Percentiles rank a stretch among this genome's conserved stretches.
Conservation (phyloP, 2,888 invertebrate species). For the Gryllus longicercus region DNA sequence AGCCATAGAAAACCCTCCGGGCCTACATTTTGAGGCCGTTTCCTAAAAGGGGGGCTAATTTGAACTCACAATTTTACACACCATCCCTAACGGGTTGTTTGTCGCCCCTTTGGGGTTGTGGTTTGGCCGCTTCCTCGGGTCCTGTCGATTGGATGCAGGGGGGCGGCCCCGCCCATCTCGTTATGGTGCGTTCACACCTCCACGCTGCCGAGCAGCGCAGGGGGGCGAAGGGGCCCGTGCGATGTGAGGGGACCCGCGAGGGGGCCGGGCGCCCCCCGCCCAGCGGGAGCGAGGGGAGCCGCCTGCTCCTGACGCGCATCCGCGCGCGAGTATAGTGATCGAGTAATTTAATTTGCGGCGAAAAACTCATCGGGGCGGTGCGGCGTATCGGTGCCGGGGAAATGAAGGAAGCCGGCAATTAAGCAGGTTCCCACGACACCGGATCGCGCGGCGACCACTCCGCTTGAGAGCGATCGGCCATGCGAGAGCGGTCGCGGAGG, state of each 20-base stretch:
- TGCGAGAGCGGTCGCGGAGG: too few relatives aligned
- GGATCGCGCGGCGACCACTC: not conserved
- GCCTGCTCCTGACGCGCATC: too few relatives aligned
- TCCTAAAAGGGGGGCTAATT: not conserved
- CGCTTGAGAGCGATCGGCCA: too few relatives aligned
- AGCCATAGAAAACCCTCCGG: too few relatives aligned
- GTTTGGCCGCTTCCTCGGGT: too few relatives aligned
- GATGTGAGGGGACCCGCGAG: not conserved
- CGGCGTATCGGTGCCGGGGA: not conserved
- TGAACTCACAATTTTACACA: not conserved
- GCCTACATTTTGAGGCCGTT: not conserved
- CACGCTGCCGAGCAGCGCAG: not conserved
- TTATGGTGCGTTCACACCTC: not conserved
- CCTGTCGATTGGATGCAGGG: not conserved
- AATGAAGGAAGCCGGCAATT: not conserved
- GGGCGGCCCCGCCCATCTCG: not conserved
- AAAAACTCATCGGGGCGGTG: not conserved
- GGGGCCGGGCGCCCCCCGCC: not conserved
- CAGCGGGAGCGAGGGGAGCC: too few relatives aligned
- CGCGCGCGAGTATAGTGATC: constrained; percentile 3
- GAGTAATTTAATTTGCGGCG: not conserved
- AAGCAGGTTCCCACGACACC: not conserved
- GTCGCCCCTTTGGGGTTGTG: not conserved
- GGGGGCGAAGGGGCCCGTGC: not conserved
- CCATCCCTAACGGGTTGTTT: constrained; percentile 5